Evolutionary conservation across 1,140 invertebrate genomes (phyloP), one percentile per base, ranked within the genome.

Genomic region (Drosophila parabipectinata): DNA sequence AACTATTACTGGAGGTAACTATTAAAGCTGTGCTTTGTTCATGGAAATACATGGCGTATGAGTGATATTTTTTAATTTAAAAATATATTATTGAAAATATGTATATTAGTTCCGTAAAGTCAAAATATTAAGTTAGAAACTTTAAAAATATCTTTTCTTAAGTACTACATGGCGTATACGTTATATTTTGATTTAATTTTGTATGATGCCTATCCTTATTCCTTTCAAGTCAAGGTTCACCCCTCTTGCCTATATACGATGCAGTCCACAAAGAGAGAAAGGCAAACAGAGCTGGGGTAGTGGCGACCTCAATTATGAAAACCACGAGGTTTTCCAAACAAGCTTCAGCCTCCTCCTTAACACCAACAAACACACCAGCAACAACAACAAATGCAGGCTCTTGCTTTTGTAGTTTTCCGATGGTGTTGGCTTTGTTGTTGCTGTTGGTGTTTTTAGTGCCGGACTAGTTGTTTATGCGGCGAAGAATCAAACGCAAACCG

Each of bases 251-350:
- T 44, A 64, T 30, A 24, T 28, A 41, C 24, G 59, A 9, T 6
- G 28, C 34, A 39, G 63, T 15, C n/a, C 41, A 26, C 24, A 32
- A 37, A 37, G 34, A 64, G 63, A 52, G 59, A 52, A 45, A 58
- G 37, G 14, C 54, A 50, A 41, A 56, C 57, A 79, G 64, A 60
- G 56, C 21, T 7, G 45, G 30, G 39, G 28, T 34, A 75, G 57
- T 30, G 56, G 57, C 83, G 79, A 88, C 83, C 83, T 88, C 83
- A 88, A 89, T 88, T 88, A 88, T 88, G 83, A 88, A 88, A 88
- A 88, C 83, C 83, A 83, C 79, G 79, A 82, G 63, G 59, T 79
- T 84, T 72, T 76, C 37, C 79, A 81, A 79, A 83, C 82, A 88
- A 78, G 55, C 71, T 57, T 51, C 78, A 67, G 64, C 59, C 71